phyloP scores from a whole-genome alignment of 2,888 invertebrate genomes.

The Phalangium opilio region DNA sequence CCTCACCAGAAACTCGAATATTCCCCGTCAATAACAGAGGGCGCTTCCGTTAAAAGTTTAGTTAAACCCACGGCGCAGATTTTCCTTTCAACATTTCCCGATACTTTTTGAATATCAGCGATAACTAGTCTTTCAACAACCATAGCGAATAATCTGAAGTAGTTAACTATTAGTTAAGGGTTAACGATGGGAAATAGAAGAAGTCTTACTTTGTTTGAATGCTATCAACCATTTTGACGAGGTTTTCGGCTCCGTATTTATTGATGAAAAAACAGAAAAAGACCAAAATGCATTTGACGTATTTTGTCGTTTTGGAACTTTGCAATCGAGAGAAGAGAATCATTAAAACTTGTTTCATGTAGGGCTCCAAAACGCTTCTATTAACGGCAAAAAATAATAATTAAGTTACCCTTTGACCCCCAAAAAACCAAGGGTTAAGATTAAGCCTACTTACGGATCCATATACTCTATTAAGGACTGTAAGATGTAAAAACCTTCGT shows the following conservation, averaged over 20 bases:
- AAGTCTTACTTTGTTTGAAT: constrained; percentile 64
- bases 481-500: constrained; percentile 85
- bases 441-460: constrained; percentile 45
- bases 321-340: constrained; percentile 85
- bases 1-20: constrained; percentile 43
- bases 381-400: too few relatives aligned
- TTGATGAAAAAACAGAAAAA: constrained; percentile 77
- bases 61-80: constrained; percentile 80
- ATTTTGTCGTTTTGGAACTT: constrained; percentile 88
- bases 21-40: constrained; percentile 45
- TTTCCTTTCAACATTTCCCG: constrained; percentile 66
- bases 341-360: constrained; percentile 72
- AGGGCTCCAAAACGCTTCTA: constrained; percentile 55
- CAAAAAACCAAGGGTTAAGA: too few relatives aligned
- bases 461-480: constrained; percentile 69
- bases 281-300: constrained; percentile 67
- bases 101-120: constrained; percentile 70
- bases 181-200: too few relatives aligned
- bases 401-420: background rate
- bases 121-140: constrained; percentile 77
- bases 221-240: constrained; percentile 63
- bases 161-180: too few relatives aligned
- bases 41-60: constrained; percentile 63
- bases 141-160: constrained; percentile 96
- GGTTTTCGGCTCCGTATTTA: constrained; percentile 54